phyloP scores from a whole-genome alignment of 2,888 invertebrate genomes.

The Oligia latruncula region DNA sequence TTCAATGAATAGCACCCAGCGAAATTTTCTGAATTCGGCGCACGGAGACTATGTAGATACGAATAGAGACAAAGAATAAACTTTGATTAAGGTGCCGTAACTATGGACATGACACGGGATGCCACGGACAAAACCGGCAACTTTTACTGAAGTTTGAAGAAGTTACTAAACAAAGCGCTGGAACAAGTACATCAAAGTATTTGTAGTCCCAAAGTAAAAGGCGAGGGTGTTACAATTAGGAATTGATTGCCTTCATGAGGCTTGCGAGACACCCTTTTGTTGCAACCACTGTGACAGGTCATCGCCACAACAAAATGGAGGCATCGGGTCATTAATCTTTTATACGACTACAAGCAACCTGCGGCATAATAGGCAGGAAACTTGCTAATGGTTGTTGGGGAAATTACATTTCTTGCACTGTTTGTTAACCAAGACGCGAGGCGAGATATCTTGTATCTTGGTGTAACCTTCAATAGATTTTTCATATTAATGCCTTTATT shows the following conservation, averaged over 20 bases:
- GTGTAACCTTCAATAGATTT: conserved; percentile 68
- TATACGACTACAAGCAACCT: conserved; percentile 81
- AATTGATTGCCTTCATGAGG: conserved; percentile 70
- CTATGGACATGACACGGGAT: conserved; percentile 25
- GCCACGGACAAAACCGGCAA: conserved; percentile 18
- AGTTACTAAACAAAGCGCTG: conserved; percentile 34
- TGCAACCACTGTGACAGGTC: conserved; percentile 78
- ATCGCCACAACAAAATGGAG: conserved; percentile 78
- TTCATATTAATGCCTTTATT: conserved; percentile 52
- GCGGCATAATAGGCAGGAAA: conserved; percentile 80
- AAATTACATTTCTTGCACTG: conserved; percentile 84
- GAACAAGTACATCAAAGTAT: conserved; percentile 37
- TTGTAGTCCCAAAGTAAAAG: conserved; percentile 27
- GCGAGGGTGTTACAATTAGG: conserved; percentile 69
- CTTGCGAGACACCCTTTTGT: conserved; percentile 75
- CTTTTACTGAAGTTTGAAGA: conserved; percentile 47
- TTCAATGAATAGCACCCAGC: conserved; percentile 28
- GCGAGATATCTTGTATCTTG: conserved; percentile 64
- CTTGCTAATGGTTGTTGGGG: conserved; percentile 82
- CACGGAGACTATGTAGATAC: conserved; percentile 29
- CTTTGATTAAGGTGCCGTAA: conserved; percentile 41
- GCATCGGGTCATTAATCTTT: conserved; percentile 85
- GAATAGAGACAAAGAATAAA: conserved; percentile 40
- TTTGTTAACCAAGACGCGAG: conserved; percentile 71
- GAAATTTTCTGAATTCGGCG: conserved; percentile 33